Evolutionary conservation across 1,140 invertebrate genomes (phyloP), one percentile per base, ranked within the genome.

Genomic region (Sitobion miscanthi): DNA sequence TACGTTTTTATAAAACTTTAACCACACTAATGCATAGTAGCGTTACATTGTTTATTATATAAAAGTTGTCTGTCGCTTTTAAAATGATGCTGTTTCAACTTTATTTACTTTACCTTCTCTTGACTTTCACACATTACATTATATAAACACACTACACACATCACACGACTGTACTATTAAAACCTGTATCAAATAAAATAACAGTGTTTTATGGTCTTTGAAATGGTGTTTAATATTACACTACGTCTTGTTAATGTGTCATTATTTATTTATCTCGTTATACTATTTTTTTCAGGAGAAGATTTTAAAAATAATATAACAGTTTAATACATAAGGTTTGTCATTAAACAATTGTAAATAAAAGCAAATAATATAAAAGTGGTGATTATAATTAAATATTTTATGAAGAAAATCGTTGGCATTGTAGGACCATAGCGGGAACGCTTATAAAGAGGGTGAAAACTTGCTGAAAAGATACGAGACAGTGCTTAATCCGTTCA

Each of bases 401-500:
- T 90, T 62, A 90, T 62, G 35, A 42, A 57, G 23, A 57, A 90
- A 90, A 90, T 57, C 88, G 11, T 30, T 35, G 9, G 35, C 11
- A 89, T 45, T 62, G 30, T 69, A n/a, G 25, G 17, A 90, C 49
- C 8, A 38, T 23, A 23, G 14, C 1, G 23, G 3, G 38, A 90
- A 90, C 42, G 54, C 42, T 90, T 90, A 23, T 42, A 62, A 52
- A 62, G 35, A 90, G 52, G 52, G 52, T 38, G 52, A 90, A 90
- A 90, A 89, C 87, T 89, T 35, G n/a, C 21, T 42, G 42, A 23
- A 90, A 57, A 42, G 25, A 90, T 54, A n/a, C 20, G n/a, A 88
- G 20, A 8, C 5, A 92, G 30, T 82, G 47, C 91, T 92, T 92
- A 92, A 92, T 85, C 49, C 91, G 77, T 92, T 92, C 77, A 92